Evolutionary conservation across 2,113 vertebrate genomes (phyloP), one percentile per base, ranked within the genome.

Genomic region (Hemibates koningsi): DNA sequence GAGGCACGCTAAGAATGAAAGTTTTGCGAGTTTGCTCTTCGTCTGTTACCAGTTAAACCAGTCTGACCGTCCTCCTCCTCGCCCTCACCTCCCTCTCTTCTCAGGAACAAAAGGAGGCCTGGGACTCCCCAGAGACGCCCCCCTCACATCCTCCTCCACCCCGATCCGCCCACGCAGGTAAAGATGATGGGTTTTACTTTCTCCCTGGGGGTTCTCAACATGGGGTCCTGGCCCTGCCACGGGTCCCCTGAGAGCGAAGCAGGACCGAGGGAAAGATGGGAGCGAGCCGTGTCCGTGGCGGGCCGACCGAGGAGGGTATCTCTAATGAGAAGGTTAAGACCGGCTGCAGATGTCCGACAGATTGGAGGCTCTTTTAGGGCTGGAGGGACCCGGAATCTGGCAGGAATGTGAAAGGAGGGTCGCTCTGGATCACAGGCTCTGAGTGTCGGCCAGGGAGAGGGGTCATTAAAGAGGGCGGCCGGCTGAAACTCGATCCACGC

Each of bases 331-430:
- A 32, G 95, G 95, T 95, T 29, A 66, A 90, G 92, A 73, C 88
- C 17, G 86, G 94, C 93, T 92, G 93, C 96, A 97, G 96, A 96
- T 97, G 96, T 96, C 96, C 80, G 52, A 94, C 96, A 97, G 96
- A 95, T 96, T 96, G 96, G 91, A 84, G 86, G 82, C 87, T 81
- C 73, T 71, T 91, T 85, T 82, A 91, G 91, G 82, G 53, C 63
- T 53, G 73, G 24, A 83, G 68, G 90, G 80, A 9, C 52, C 61
- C 17, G 29, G 63, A 85, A 82, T 78, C 81, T 78, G 76, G 83
- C 87, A 85, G 89, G 91, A 94, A 86, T 86, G 92, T 89, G 89
- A 93, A 91, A 53, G 89, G 48, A 80, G 93, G 78, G 59, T 82
- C 52, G 84, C 50, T 59, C 88, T 8, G 89, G 87, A 82, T 91